Conservation (phyloP, 2,888 invertebrate species). For the Epinotia brunnichana region DNA sequence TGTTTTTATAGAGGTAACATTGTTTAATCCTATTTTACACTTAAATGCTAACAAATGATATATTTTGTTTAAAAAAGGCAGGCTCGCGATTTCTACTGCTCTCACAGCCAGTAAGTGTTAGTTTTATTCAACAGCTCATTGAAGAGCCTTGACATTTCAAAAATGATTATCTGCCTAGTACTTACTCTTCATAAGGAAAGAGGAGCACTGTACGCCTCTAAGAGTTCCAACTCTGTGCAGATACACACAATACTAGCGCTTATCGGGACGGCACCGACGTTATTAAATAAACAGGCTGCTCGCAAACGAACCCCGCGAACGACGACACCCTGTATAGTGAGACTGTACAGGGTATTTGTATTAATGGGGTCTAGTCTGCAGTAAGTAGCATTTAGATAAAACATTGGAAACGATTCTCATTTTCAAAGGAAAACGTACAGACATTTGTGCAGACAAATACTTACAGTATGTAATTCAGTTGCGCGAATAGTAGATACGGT, state of each 20-base stretch:
- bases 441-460: too few species aligned
- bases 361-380: conserved; percentile 51
- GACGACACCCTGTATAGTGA: conserved; percentile 52
- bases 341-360: conserved; percentile 52
- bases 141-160: too few species aligned
- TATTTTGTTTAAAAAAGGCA: too few species aligned
- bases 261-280: conserved; percentile 72
- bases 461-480: neutral
- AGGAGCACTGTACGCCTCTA: conserved; percentile 21
- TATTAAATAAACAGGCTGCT: conserved; percentile 77
- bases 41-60: too few species aligned
- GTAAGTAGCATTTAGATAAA: conserved; percentile 52
- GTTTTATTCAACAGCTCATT: too few species aligned
- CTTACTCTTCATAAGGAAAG: too few species aligned
- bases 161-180: too few species aligned
- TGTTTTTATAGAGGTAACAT: too few species aligned
- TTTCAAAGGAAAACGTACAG: too few species aligned
- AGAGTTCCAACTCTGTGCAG: conserved; percentile 50
- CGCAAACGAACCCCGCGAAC: conserved; percentile 54
- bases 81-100: too few species aligned
- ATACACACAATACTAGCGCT: conserved; percentile 68
- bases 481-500: neutral
- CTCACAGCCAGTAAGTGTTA: too few species aligned
- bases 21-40: too few species aligned
- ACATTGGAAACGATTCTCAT: neutral